phyloP scores from a whole-genome alignment of 2,797 vertebrate genomes.

The Coranthus polyacanthus region DNA sequence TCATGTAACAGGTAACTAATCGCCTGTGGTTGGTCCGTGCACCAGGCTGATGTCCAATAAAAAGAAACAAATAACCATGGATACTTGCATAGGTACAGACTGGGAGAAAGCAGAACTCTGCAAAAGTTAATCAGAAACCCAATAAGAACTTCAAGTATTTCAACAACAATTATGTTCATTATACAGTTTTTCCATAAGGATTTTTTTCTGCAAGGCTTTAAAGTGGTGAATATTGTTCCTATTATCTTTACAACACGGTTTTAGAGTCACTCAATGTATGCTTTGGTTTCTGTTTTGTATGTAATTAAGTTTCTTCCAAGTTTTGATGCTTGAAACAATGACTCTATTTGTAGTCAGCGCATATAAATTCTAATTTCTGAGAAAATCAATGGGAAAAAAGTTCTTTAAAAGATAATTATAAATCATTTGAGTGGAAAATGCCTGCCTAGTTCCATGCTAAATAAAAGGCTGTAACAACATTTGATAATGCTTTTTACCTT shows the following conservation, averaged over 20 bases:
- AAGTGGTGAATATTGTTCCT: not conserved
- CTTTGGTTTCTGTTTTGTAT: conserved; percentile 15
- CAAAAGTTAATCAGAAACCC: not conserved
- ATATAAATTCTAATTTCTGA: conserved; percentile 22
- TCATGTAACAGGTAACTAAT: conserved; percentile 17
- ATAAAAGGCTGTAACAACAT: conserved; percentile 26
- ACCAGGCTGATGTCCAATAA: conserved; percentile 24
- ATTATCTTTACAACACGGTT: not conserved
- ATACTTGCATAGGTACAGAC: not conserved
- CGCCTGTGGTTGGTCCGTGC: conserved; percentile 5
- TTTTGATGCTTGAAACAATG: conserved; percentile 35
- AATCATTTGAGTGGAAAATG: conserved; percentile 1
- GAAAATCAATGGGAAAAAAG: conserved; percentile 15
- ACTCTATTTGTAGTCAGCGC: conserved; percentile 8
- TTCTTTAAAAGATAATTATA: conserved; percentile 36
- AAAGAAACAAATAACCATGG: conserved; percentile 32
- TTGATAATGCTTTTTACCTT: conserved; percentile 36
- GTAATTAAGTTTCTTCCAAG: not conserved
- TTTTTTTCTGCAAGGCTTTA: too few relatives aligned
- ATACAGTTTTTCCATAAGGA: not conserved
- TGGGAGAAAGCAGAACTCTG: not conserved
- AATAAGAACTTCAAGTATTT: conserved; percentile 1
- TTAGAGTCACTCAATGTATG: not conserved
- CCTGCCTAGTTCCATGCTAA: not conserved
- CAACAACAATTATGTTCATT: conserved; percentile 10